A percentile compares a stretch with the other conserved stretches of the same genome.
Evolutionary conservation across 2,113 vertebrate species (phyloP).

Genomic region (Catharus fuscescens): DNA sequence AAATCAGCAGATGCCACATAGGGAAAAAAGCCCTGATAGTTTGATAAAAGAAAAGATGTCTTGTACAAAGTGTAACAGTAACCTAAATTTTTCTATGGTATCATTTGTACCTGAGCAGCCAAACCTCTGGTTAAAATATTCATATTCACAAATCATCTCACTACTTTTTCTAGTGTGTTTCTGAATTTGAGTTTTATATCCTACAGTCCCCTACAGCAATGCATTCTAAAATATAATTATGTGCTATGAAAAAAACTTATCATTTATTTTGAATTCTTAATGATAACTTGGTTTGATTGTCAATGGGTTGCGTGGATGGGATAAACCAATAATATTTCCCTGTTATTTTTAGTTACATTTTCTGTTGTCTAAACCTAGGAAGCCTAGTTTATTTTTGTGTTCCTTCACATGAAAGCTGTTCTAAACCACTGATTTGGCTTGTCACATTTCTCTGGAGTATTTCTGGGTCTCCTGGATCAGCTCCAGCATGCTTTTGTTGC

Average conservation of each 20-base stretch:
- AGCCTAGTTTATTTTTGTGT: neutral
- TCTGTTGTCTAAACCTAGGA: neutral
- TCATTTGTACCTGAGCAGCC: neutral
- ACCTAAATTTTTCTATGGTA: neutral
- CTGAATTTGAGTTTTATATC: neutral
- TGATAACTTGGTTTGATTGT: neutral
- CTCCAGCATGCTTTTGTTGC: neutral
- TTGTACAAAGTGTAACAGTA: neutral
- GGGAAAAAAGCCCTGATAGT: neutral
- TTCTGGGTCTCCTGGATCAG: neutral
- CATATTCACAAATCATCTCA: neutral
- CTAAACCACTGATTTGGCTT: neutral
- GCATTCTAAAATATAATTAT: neutral
- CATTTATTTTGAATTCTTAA: neutral
- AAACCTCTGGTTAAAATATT: neutral
- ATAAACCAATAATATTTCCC: neutral
- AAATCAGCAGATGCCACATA: neutral
- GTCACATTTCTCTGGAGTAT: neutral
- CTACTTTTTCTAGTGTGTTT: neutral
- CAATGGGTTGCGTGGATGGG: neutral
- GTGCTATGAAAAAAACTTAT: neutral
- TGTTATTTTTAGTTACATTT: neutral
- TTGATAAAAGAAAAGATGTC: neutral
- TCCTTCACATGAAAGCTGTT: rapidly evolving
- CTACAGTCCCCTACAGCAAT: neutral